Base-by-base conservation (phyloP, 2,888 invertebrate genomes). In the Leptopilina myrica region DNA sequence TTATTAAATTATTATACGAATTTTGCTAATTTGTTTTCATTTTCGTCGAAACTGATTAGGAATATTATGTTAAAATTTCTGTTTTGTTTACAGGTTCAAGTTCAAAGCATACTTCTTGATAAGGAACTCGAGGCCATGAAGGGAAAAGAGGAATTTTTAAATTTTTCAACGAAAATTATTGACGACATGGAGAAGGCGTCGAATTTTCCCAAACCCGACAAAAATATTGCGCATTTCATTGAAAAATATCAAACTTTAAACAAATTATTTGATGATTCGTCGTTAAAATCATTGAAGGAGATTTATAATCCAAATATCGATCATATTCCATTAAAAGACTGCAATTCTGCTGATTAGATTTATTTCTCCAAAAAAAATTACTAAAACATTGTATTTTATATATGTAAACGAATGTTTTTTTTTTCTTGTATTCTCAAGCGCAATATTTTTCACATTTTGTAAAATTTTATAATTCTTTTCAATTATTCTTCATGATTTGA, bases 271-370 rank as follows among this genome's bases (percentile, higher is more conserved):
- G 62, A 82, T 76, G 46, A 65, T 11, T 7, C 78, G 1, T 64
- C 67, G 20, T 76, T 78, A 53, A 59, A 77, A 79, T 64, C 75
- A 9, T 9, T 77, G 67, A 79, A 82, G 75, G 76, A 80, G 9
- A 78, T 77, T 81, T 84, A 76, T 66, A 84, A 84, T 79, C 80
- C 82, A 64, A 78, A 46, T 59, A 14, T 82, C 64, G 53, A 73
- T 56, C 64, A 81, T 76, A 67, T 53, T 69, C 78, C 81, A 15
- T 73, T 81, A 64, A 79, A 77, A 40, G 46, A 76, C 65, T 73
- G 75, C 9, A 46, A 77, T 49, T 9, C 77, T 73, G 62, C 2
- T 78, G 56, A 67, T 73, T 20, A 20, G 20, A 62, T 62, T 62
- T 62, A 3, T 20, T 9, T n/a, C 7, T 59, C n/a, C 11, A 14